Evolutionary conservation across 1,140 invertebrate species (phyloP), one percentile per base, ranked within the genome.

Genomic region (Matsumurasca onukii): DNA sequence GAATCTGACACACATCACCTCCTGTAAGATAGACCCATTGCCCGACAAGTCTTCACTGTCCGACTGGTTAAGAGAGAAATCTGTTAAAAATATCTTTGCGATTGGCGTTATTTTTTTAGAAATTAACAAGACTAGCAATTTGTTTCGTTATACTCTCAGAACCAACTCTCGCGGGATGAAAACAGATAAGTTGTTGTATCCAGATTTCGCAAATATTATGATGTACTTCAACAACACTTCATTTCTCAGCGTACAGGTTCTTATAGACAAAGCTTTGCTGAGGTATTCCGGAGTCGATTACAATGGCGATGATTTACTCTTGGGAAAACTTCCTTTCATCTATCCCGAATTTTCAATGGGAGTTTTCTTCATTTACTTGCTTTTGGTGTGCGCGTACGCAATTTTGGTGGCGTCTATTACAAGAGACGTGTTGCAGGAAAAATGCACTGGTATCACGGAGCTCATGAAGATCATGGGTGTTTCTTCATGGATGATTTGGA

Each of bases 401-500:
- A 20, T 51, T 22, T 22, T 51, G 3, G 3, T 51, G n/a, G 49
- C 24, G 49, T 51, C 49, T 9, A 3, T 20, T 3, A 51, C 24
- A 3, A 51, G 24, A 20, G 49, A 51, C n/a, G 49, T 51, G 49
- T 17, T 51, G 17, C 73, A 79, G 68, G 77, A 80, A 72, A 80
- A 79, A 68, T 66, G 73, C 59, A 72, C 72, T 3, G 78, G 78
- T 70, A 76, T 78, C 59, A 71, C 88, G 86, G 88, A 89, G 79
- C 81, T 87, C 3, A 86, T 89, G 86, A 88, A 87, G 78, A 87
- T 89, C 79, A 87, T 88, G 82, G 88, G 88, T 3, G 72, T 89
- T 52, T 81, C 81, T 67, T 82, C 82, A 61, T 89, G 84, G 82
- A 76, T 88, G 63, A 81, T 89, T 68, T 89, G 87, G 86, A 49